Base-by-base conservation (phyloP, 2,888 invertebrate species). In the Syrista parreyssii region DNA sequence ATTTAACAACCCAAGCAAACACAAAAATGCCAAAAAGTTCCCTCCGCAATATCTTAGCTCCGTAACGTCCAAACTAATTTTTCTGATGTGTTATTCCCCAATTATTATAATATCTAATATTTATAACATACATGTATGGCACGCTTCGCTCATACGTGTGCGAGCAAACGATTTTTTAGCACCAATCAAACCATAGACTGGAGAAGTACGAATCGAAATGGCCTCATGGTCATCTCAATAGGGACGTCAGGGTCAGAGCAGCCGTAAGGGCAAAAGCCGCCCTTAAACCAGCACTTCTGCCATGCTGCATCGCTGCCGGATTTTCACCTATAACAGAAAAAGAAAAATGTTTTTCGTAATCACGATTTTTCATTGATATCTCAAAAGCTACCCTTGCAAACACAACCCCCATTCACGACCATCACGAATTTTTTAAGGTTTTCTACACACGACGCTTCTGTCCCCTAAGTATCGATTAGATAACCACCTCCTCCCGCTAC, bases 261-360 rank as follows among this genome's bases (percentile, higher is more conserved):
- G 85, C 82, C 77, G 88, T 86, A 30, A 88, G 82, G 40, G 89
- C 79, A 75, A 88, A 87, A 69, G 87, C 85, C 35, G 88, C 87
- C 74, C 85, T 86, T 11, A 83, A 79, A 35, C 79, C 82, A 40
- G 84, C 80, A 76, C 87, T 84, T 31, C 87, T 88, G 4, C 91
- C 90, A 81, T 91, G 91, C 78, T 91, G 90, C 91, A 91, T 91
- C 33, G 91, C 91, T 76, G 91, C 91, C 80, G 91, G 91, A 86
- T 91, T 91, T 81, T 91, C 91, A 69, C 91, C 91, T 91, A 86
- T 3, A 89, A 89, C 82, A 86, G 23, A 73, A 72, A 74, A 35
- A 12, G 11, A 30, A 9, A 71, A 4, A 3, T 9, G 23, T 36
- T 3, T 12, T 15, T 1, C 23, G 23, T 6, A 0, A 15, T 6